Evolutionary conservation across 2,113 vertebrate species (phyloP).

Genomic region (Melierax canorus): DNA sequence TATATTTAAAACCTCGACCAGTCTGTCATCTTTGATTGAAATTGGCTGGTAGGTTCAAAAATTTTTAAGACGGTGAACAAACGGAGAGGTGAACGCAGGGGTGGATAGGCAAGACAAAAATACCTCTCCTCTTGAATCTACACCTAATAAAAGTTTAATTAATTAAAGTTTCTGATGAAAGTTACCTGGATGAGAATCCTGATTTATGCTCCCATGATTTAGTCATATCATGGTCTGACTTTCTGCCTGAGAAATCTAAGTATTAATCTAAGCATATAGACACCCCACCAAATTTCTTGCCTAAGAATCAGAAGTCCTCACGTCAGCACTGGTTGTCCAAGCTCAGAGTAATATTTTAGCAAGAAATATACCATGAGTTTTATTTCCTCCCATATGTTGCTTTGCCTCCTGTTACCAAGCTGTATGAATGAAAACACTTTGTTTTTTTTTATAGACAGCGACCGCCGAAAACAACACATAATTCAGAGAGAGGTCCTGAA

Average conservation of each 20-base stretch:
- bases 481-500: neutral
- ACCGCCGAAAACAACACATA: neutral
- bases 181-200: constrained; percentile 24
- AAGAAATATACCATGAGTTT: neutral
- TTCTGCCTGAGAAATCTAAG: neutral
- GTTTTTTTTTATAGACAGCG: neutral
- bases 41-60: neutral
- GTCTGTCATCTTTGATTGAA: neutral
- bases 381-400: neutral
- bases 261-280: neutral
- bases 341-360: neutral
- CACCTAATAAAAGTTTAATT: constrained; percentile 56
- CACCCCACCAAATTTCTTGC: neutral
- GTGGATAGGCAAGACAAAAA: constrained; percentile 15
- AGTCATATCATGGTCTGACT: constrained; percentile 35
- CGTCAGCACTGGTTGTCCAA: neutral
- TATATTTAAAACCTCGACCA: neutral
- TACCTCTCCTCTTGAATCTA: constrained; percentile 14
- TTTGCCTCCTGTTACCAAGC: neutral
- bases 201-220: constrained; percentile 56
- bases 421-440: neutral
- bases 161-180: constrained; percentile 51
- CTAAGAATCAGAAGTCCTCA: neutral
- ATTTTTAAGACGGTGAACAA: neutral
- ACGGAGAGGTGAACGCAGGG: neutral